Conservation (phyloP, 2,797 vertebrate genomes). For the Phoeniculus purpureus region DNA sequence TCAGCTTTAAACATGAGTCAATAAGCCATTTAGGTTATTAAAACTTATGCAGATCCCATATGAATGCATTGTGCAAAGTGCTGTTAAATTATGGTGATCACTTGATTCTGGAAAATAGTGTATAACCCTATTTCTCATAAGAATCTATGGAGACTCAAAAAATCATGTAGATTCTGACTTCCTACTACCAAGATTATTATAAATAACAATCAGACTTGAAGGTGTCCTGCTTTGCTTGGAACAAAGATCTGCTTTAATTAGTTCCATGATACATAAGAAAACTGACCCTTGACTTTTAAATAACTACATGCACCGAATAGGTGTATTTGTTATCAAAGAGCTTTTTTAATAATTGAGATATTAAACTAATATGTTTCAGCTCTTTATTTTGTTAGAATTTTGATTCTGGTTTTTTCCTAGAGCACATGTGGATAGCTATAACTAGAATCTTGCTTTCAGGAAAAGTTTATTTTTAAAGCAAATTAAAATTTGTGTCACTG, state of each 20-base stretch:
- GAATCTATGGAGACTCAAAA: background rate
- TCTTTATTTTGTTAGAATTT: background rate
- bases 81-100: conserved; percentile 18
- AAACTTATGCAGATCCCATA: background rate
- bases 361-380: background rate
- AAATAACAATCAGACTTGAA: conserved; percentile 7
- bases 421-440: background rate
- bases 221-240: background rate
- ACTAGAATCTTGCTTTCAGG: background rate
- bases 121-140: background rate
- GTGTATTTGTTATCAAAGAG: background rate
- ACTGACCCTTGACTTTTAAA: background rate
- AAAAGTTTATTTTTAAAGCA: background rate
- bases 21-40: conserved; percentile 14
- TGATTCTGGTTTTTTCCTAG: background rate
- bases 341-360: background rate
- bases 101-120: conserved; percentile 17
- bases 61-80: conserved; percentile 12
- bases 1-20: conserved; percentile 29
- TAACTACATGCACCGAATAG: background rate
- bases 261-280: conserved; percentile 7
- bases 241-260: conserved; percentile 5
- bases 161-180: background rate
- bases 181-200: background rate
- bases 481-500: background rate